Base-by-base conservation (phyloP, 2,797 vertebrate genomes). In the Sebastes jordani region DNA sequence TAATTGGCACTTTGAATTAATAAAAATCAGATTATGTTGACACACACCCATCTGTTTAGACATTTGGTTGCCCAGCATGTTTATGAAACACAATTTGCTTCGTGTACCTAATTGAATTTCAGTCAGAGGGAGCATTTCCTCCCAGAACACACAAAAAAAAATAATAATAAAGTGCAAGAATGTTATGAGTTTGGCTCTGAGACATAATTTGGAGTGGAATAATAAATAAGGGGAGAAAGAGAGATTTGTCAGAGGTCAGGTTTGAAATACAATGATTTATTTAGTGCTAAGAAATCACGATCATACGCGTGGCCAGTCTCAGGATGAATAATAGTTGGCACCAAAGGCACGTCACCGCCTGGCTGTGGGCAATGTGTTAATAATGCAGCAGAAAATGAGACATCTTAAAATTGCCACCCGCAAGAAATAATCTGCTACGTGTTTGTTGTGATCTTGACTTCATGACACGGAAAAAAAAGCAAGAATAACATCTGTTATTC, bases 191-290 rank as follows among this genome's bases (percentile, higher is more conserved):
- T 89, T 83, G 30, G 20, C 74, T 87, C 61, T 29, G 54, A 85
- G 78, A 64, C 62, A 81, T 85, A 32, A 83, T 88, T 85, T 86
- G 30, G 61, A 82, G 46, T 49, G 11, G 66, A 66, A 78, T 69
- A 69, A 71, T 71, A 70, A 77, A 78, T 58, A 54, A n/a, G 49
- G n/a, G 32, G 38, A 64, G 52, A 56, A 38, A 25, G 42, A 11
- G 38, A 30, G 42, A 13, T 59, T 65, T 81, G 60, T 85, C 71
- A 42, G 42, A 54, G 77, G 54, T 64, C 58, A 74, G 46, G 36
- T 66, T 76, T 79, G 38, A 69, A 80, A 83, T 55, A 70, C 58
- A 58, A 69, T 80, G 29, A 86, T 86, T 86, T 81, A 89, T 89
- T 89, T 60, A 62, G 36, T 46, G 73, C 58, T 49, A 29, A 71